Evolutionary conservation across 2,113 vertebrate genomes (phyloP).

Genomic region (Erythrolamprus reginae): DNA sequence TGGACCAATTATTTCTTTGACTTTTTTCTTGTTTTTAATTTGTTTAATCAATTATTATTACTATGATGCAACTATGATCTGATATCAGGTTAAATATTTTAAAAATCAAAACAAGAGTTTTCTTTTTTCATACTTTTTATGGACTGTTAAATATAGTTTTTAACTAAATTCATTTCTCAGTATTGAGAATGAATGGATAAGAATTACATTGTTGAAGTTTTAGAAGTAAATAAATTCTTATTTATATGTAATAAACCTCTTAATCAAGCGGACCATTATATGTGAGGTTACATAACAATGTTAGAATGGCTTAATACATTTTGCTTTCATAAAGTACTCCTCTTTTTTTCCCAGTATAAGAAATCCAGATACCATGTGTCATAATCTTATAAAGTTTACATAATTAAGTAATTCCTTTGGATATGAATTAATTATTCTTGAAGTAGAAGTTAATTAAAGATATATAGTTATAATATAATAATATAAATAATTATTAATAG

Average conservation of each 20-base stretch:
- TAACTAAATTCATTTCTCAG: not conserved
- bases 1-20: no score
- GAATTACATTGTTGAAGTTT: not conserved
- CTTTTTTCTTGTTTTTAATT: no score
- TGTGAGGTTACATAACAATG: not conserved
- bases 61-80: not conserved
- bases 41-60: no score
- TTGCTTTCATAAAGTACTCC: not conserved
- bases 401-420: conserved; percentile 11
- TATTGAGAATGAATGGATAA: not conserved
- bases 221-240: not conserved
- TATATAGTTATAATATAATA: no score
- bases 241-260: not conserved
- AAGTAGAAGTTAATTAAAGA: conserved; percentile 13
- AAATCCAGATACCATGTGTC: not conserved
- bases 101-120: not conserved
- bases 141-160: not conserved
- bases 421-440: conserved; percentile 14
- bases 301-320: not conserved
- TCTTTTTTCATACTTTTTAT: not conserved
- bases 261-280: not conserved
- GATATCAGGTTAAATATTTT: not conserved
- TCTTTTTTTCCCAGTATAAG: not conserved
- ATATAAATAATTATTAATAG: not conserved
- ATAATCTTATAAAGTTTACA: conserved; percentile 5